Evolutionary conservation across 2,113 vertebrate species (phyloP).

Genomic region (Chionis minor): DNA sequence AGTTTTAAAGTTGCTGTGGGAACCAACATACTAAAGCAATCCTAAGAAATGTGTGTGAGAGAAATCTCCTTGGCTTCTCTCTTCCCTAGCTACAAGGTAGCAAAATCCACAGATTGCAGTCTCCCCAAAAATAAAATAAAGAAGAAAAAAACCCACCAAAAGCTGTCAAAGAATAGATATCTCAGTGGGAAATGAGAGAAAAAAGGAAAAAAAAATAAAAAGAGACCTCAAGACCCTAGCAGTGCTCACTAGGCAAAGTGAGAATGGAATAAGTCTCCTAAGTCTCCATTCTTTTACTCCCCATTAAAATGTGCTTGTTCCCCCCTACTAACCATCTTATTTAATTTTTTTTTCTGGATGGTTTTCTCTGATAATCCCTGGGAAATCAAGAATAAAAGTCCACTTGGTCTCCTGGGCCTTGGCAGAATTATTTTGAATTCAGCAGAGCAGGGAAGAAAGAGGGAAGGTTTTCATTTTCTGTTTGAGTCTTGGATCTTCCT

Average conservation of each 20-base stretch:
- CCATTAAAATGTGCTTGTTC: slow-evolving; percentile 14
- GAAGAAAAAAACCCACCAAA: not conserved
- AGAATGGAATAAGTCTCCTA: slow-evolving; percentile 24
- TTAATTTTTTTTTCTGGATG: not conserved
- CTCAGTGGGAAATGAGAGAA: not conserved
- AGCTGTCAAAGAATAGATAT: not conserved
- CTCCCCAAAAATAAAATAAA: not conserved
- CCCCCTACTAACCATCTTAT: not conserved
- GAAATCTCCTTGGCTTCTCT: not conserved
- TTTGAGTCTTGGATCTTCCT: slow-evolving; percentile 9
- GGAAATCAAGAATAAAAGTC: slow-evolving; percentile 22
- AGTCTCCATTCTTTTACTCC: not conserved
- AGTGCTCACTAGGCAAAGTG: slow-evolving; percentile 2
- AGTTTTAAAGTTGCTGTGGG: not conserved
- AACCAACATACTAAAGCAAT: not conserved
- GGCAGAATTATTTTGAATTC: not conserved
- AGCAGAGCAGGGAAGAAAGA: not conserved
- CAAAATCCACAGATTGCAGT: not conserved
- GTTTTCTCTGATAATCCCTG: slow-evolving; percentile 23
- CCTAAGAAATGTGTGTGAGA: not conserved
- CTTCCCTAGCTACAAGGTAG: not conserved
- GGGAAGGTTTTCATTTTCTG: slow-evolving; percentile 13
- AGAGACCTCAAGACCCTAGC: not conserved
- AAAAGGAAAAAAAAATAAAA: not conserved
- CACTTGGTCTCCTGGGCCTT: not conserved